Conservation (phyloP, 2,797 vertebrate genomes). For the Lepus oiostolus region DNA sequence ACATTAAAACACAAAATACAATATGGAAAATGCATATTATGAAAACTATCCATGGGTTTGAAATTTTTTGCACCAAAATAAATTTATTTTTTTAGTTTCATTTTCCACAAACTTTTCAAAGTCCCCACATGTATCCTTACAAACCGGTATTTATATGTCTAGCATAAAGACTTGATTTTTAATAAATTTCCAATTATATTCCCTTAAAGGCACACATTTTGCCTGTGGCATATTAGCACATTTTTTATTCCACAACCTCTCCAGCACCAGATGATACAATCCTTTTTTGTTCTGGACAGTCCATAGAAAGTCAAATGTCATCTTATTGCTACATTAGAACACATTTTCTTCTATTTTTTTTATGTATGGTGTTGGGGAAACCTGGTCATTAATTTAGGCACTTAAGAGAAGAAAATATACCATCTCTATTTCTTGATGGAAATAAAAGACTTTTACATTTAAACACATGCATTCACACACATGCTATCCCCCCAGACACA, state of each 20-base stretch:
- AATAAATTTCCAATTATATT: neutral
- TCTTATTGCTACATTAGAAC: neutral
- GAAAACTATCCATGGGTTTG: no score
- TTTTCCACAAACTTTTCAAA: no score
- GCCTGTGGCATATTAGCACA: neutral
- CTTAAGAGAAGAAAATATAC: constrained; percentile 33
- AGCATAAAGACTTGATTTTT: neutral
- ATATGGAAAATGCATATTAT: no score
- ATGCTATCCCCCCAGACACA: constrained; percentile 37
- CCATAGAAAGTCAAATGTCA: neutral
- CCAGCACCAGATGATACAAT: neutral
- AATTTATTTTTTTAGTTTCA: no score
- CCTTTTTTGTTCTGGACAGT: neutral
- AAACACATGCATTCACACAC: neutral
- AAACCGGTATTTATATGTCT: constrained; percentile 7
- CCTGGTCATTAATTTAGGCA: neutral
- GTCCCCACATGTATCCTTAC: neutral
- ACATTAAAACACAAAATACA: no score
- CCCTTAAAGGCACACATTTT: neutral
- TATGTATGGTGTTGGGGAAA: constrained; percentile 24
- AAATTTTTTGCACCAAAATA: no score
- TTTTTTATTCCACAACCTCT: neutral
- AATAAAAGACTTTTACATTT: constrained; percentile 29
- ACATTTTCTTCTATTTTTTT: neutral
- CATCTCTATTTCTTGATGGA: neutral